Evolutionary conservation across 1,140 invertebrate genomes (phyloP).

Genomic region (Belonocnema kinseyi): DNA sequence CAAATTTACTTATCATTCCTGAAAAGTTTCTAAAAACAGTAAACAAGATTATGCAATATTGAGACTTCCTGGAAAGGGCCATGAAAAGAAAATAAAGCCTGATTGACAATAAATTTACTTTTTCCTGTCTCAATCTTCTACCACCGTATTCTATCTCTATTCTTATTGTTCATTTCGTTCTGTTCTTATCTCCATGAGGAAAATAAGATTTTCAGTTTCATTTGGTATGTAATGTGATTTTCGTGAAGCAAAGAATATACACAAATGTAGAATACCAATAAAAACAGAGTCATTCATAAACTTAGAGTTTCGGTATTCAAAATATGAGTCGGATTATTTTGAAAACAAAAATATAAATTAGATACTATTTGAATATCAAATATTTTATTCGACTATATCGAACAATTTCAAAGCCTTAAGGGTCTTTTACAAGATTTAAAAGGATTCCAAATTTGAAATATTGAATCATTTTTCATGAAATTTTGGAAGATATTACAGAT

Average conservation of each 20-base stretch:
- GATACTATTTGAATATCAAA: too few relatives aligned
- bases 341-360: too few relatives aligned
- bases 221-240: background rate
- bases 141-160: background rate
- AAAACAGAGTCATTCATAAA: background rate
- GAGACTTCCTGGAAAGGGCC: background rate
- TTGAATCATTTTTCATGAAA: too few relatives aligned
- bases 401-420: too few relatives aligned
- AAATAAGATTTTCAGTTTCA: constrained; percentile 15
- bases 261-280: background rate
- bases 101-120: constrained; percentile 23
- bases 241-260: background rate
- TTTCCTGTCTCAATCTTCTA: constrained; percentile 21
- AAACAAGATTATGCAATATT: background rate
- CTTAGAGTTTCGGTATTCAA: too few relatives aligned
- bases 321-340: too few relatives aligned
- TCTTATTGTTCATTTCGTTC: constrained; percentile 10
- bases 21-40: too few relatives aligned
- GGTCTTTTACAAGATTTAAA: too few relatives aligned
- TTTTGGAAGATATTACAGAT: too few relatives aligned
- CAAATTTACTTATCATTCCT: too few relatives aligned
- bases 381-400: too few relatives aligned
- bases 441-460: too few relatives aligned
- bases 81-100: background rate
- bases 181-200: constrained; percentile 14